Evolutionary conservation across 2,888 invertebrate genomes (phyloP), one percentile per base, ranked within the genome.

Genomic region (Heliconius ismenius): DNA sequence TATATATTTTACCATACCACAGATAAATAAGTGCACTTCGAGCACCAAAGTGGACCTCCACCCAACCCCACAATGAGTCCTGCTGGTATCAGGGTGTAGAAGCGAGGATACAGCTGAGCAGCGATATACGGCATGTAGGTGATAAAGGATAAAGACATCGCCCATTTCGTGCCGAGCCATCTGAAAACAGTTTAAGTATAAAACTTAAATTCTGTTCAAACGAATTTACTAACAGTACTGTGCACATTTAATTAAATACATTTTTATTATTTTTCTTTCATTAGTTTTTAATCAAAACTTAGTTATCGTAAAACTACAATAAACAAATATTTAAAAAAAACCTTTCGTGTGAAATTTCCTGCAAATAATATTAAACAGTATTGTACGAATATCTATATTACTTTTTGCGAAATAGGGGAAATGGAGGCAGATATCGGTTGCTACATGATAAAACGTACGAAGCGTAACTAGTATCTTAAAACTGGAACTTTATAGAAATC

Each of bases 1-100:
- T 18, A 26, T 24, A 43, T 28, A 54, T 58, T 58, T 28, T 15
- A 32, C 28, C 15, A 4, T 78, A 94, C 95, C 88, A 95, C 95
- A 73, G 96, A 96, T 13, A 97, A 88, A 83, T 97, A 97, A 0
- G 96, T 96, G 85, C 96, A 96, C 84, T 96, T 96, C 54, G 96
- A 95, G 58, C 96, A 96, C 97, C 97, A 97, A 36, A 97, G 90
- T 86, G 84, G 96, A 82, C 85, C 96, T 0, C 96, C 96, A 0
- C 96, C 96, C 4, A 96, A 83, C 0, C 97, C 97, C 0, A 96
- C 94, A 49, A 96, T 86, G 26, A 96, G 89, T 0, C 96, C 96
- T 0, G 96, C 95, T 0, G 95, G 95, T 64, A 95, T 95, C 83
- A 96, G 84, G 1, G 96, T 96, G 83, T 92, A 95, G 91, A 96